Base-by-base conservation (phyloP, 2,113 vertebrate genomes). In the Aegithalos caudatus region DNA sequence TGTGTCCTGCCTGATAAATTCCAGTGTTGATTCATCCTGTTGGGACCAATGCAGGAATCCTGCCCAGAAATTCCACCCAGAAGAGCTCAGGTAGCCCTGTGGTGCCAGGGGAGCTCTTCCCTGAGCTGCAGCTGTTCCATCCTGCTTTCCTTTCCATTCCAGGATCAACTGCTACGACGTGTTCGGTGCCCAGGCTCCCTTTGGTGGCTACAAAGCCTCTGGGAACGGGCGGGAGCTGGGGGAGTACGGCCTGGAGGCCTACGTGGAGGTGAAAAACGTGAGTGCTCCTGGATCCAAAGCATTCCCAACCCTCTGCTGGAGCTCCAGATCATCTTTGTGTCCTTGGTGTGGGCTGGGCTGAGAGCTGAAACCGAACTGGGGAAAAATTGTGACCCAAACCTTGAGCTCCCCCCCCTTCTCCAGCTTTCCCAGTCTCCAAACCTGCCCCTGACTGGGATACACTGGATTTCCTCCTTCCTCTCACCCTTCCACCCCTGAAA, bases 91-190 rank as follows among this genome's bases (percentile, higher is more conserved):
- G 10, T 10, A 35, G 9, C 50, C 6, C 0, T 3, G 33, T 14
- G 54, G 33, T 57, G 38, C 8, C 21, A 24, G 22, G 10, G 20
- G 5, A 33, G 31, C 47, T 60, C 18, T 67, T 65, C 56, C 51
- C 23, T 53, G 64, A 64, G 33, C 65, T 31, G 0, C 37, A 27
- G 44, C 21, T 25, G n/a, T 27, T 38, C 51, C 23, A 89, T 9
- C 79, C 54, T 77, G 6, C 3, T n/a, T n/a, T n/a, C n/a, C 19
- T 94, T 84, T 74, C 65, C 42, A 60, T 92, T 92, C 54, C 85
- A 99, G 99, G 99, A 57, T 99, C n/a, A 99, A 99, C 89, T 99
- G 99, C 92, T 99, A 99, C 10, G 90, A 99, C 0, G 99, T 99
- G 73, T 99, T 99, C 71, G 99, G 98, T 25, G 98, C 98, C 64